A percentile compares a stretch with the other conserved stretches of the same genome.
Evolutionary conservation across 2,888 invertebrate species (phyloP).

Genomic region (Drosophila prostipennis): DNA sequence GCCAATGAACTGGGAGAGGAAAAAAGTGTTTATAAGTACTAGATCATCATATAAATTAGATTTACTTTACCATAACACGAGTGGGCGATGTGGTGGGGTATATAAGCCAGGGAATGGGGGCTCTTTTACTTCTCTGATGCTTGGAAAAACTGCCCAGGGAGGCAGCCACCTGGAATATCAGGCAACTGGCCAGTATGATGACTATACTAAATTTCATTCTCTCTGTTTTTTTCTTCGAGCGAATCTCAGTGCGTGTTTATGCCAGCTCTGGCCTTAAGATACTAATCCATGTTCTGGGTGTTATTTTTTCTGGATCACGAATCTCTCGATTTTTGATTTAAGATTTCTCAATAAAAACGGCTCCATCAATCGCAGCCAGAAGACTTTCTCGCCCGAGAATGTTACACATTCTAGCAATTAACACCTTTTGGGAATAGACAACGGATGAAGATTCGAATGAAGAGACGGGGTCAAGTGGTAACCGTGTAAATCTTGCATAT

Average conservation of each 20-base stretch:
- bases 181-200: constrained; percentile 4
- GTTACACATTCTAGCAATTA: constrained; percentile 70
- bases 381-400: constrained; percentile 49
- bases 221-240: constrained; percentile 5
- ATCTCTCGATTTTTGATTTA: constrained; percentile 22
- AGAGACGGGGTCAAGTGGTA: constrained; percentile 48
- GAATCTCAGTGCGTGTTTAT: constrained; percentile 43
- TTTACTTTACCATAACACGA: constrained; percentile 67
- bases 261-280: constrained; percentile 41
- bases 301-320: constrained; percentile 45
- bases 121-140: constrained; percentile 59
- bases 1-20: constrained; percentile 73
- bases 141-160: constrained; percentile 58
- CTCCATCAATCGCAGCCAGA: constrained; percentile 12
- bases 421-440: constrained; percentile 55
- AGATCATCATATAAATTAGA: too few relatives aligned
- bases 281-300: constrained; percentile 54
- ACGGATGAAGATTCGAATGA: constrained; percentile 18
- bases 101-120: constrained; percentile 70
- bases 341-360: constrained; percentile 36
- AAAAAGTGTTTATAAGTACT: not conserved
- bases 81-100: constrained; percentile 83
- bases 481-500: constrained; percentile 67
- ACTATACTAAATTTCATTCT: constrained; percentile 38
- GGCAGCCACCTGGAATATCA: constrained; percentile 30